Conservation (phyloP, 2,888 invertebrate species). For the Meliscaeva auricollis region DNA sequence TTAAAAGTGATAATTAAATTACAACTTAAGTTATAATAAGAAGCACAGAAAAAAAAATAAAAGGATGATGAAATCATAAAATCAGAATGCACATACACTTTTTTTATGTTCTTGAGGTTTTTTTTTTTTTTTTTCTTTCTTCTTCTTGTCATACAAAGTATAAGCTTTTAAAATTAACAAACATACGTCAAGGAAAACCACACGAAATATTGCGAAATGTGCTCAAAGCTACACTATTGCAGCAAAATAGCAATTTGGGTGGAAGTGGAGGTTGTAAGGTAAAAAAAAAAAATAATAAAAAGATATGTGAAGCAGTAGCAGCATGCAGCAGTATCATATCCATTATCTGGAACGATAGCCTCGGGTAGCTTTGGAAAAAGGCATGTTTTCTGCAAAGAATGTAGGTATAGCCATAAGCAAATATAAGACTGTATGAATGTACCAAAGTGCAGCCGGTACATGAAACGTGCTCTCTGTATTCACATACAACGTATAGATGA, state of each 20-base stretch:
- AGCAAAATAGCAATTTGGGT: slow-evolving; percentile 23
- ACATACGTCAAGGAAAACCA: slow-evolving; percentile 50
- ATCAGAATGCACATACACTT: slow-evolving; percentile 1
- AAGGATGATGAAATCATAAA: neutral
- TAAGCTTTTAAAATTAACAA: slow-evolving; percentile 54
- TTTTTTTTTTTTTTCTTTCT: neutral
- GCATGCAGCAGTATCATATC: slow-evolving; percentile 22
- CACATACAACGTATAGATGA: neutral
- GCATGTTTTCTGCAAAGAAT: neutral
- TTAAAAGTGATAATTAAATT: slow-evolving; percentile 12
- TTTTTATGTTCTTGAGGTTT: slow-evolving; percentile 16
- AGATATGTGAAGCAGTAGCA: slow-evolving; percentile 5
- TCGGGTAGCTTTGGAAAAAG: neutral
- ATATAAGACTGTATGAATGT: neutral
- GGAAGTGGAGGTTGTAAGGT: slow-evolving; percentile 1
- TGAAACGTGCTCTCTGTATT: slow-evolving; percentile 49
- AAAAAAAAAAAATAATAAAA: neutral
- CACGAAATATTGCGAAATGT: slow-evolving; percentile 48
- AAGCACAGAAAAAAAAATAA: neutral
- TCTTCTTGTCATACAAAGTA: slow-evolving; percentile 26
- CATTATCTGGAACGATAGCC: slow-evolving; percentile 37
- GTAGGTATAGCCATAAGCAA: neutral
- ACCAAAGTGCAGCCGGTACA: slow-evolving; percentile 16
- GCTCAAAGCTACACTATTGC: slow-evolving; percentile 8
- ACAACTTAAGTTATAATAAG: neutral